These are phyloP conservation scores for Caretta caretta DNA, from an alignment of 2,113 vertebrate species.

Conservation along the genomic window DNA sequence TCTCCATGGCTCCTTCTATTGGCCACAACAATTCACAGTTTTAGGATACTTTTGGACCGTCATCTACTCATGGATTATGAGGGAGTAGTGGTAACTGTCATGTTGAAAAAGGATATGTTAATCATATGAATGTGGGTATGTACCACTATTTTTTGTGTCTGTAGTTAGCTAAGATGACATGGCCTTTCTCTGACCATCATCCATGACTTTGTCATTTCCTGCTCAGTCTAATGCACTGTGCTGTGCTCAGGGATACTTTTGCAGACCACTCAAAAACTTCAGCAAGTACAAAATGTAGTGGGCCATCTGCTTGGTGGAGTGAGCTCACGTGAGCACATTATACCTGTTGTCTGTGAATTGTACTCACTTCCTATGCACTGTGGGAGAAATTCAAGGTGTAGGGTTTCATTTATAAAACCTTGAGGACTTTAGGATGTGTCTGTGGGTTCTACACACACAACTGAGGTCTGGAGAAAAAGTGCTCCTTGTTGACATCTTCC, in stretches of 20 bases:
- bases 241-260: too few species aligned
- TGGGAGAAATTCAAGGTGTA: neutral
- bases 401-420: neutral
- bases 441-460: neutral
- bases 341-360: neutral
- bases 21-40: neutral
- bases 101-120: neutral
- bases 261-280: neutral
- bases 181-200: neutral
- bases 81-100: neutral
- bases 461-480: neutral
- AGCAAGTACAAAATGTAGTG: neutral
- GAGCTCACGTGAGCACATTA: neutral
- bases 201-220: neutral
- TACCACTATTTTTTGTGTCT: neutral
- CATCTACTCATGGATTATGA: neutral
- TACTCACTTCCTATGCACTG: neutral
- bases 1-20: neutral
- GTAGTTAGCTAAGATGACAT: neutral
- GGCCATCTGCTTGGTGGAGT: neutral
- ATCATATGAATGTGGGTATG: neutral
- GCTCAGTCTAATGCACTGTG: neutral
- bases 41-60: neutral
- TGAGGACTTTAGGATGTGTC: neutral
- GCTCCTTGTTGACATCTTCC: neutral